Base-by-base conservation (phyloP, 2,113 vertebrate species). In the Ellobius talpinus region DNA sequence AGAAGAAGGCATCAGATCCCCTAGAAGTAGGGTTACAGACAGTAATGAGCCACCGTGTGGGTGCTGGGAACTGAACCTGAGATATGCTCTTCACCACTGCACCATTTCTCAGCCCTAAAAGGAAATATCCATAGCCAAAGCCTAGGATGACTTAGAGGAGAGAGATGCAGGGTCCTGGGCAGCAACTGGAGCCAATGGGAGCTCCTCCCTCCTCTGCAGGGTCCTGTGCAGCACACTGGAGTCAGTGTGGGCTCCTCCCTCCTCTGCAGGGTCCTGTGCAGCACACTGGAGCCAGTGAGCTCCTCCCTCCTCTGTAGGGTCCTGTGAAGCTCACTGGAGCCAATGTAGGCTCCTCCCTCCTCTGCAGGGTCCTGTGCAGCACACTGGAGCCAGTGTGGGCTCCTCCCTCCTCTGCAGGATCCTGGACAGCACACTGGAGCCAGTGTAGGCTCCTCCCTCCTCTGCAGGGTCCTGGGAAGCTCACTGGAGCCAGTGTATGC, bases 311-410 rank as follows among this genome's bases (percentile, higher is more conserved):
- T 39, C 36, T 5, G 21, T 1, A 52, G 50, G 50, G 50, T 52
- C 2, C 50, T 52, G 52, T 16, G 29, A 10, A 16, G 29, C 5
- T 7, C 26, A 9, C 29, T 11, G 3, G 11, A 55, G 72, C 8
- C n/a, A 63, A 45, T 4, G 2, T 4, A 66, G 70, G 1, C 2
- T 3, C 0, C 5, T 52, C n/a, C n/a, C n/a, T n/a, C n/a, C n/a
- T n/a, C n/a, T 11, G 14, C 50, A 47, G 16, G 29, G 52, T 52
- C 47, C 68, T 63, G 13, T 13, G 29, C 21, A 13, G 29, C 12
- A 12, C 24, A 8, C 29, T 10, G 3, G 11, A 63, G 72, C 17
- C 45, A 61, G 52, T 4, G 3, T 5, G 87, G 74, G 1, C 2
- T 3, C 0, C 5, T 52, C 3, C 24, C 19, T 58, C 39, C 45